A percentile compares a stretch with the other conserved stretches of the same genome.
Evolutionary conservation across 2,888 invertebrate genomes (phyloP).

Genomic region (Rhodophaea formosa): DNA sequence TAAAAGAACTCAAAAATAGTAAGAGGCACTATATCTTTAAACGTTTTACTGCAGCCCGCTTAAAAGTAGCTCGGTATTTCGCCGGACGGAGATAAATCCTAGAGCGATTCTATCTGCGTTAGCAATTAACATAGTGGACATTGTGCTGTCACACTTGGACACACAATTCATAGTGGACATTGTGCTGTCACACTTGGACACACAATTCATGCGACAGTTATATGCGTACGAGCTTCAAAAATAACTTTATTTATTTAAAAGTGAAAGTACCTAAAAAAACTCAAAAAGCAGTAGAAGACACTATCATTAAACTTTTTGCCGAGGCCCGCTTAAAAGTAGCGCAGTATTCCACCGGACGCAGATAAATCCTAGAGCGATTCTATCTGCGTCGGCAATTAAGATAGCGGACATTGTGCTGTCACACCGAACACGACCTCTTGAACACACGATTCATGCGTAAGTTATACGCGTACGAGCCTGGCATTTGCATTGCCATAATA

Average conservation of each 20-base stretch:
- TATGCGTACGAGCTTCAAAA: too few relatives aligned
- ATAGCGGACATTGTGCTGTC: conserved; percentile 48
- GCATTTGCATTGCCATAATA: conserved; percentile 17
- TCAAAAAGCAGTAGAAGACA: too few relatives aligned
- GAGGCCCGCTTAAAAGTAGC: conserved; percentile 51
- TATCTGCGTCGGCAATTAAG: conserved; percentile 75
- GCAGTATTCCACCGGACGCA: conserved; percentile 49
- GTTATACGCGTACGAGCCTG: conserved; percentile 32
- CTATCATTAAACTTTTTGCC: conserved; percentile 63
- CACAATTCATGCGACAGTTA: conserved; percentile 57
- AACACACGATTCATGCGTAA: conserved; percentile 59
- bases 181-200: conserved; percentile 34
- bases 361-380: conserved; percentile 68
- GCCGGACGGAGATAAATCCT: conserved; percentile 63
- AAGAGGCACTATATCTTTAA: conserved; percentile 52
- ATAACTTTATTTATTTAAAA: too few relatives aligned
- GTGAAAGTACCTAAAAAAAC: too few relatives aligned
- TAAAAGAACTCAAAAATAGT: too few relatives aligned
- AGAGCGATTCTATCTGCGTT: conserved; percentile 61
- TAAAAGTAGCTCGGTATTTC: conserved; percentile 52
- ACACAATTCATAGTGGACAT: conserved; percentile 53
- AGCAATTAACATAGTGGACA: conserved; percentile 74
- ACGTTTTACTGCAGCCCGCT: conserved; percentile 56
- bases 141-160: conserved; percentile 20
- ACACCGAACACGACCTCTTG: conserved; percentile 45